A percentile compares a stretch with the other conserved stretches of the same genome.
Evolutionary conservation across 2,113 vertebrate species (phyloP).

Genomic region (Tetrao urogallus): DNA sequence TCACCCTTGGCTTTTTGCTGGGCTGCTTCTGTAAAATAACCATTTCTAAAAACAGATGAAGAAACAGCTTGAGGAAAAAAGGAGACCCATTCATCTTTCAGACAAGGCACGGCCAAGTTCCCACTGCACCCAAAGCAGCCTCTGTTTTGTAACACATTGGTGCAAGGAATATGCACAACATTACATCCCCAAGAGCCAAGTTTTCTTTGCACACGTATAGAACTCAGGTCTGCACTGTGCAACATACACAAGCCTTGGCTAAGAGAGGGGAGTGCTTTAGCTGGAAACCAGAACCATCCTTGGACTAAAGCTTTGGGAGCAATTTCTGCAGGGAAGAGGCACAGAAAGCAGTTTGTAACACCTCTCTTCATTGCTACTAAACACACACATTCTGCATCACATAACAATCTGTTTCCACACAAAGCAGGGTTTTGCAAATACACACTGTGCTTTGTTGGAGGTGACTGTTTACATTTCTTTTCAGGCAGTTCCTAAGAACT

Average conservation of each 20-base stretch:
- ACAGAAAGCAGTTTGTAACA: not conserved
- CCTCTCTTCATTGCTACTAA: rapidly evolving
- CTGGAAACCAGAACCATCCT: not conserved
- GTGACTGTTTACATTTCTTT: not conserved
- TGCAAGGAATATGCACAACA: rapidly evolving
- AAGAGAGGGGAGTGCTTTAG: rapidly evolving
- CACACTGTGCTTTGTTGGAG: not conserved
- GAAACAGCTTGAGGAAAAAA: not conserved
- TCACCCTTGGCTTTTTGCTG: constrained; percentile 38
- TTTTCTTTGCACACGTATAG: not conserved
- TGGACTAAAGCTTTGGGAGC: not conserved
- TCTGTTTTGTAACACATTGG: not conserved
- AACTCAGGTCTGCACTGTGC: not conserved
- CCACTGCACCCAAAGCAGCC: not conserved
- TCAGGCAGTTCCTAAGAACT: constrained; percentile 24
- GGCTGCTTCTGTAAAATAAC: constrained; percentile 21
- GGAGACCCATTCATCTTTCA: constrained; percentile 6
- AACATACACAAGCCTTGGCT: not conserved
- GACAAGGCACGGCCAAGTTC: not conserved
- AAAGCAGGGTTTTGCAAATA: not conserved
- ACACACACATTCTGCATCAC: not conserved
- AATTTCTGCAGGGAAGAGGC: not conserved
- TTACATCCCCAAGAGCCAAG: not conserved
- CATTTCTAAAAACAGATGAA: constrained; percentile 12
- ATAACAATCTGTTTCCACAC: not conserved